Percentiles rank a stretch among this genome's conserved stretches.
Evolutionary conservation across 2,113 vertebrate species (phyloP).

Genomic region (Urocynchramus pylzowi): DNA sequence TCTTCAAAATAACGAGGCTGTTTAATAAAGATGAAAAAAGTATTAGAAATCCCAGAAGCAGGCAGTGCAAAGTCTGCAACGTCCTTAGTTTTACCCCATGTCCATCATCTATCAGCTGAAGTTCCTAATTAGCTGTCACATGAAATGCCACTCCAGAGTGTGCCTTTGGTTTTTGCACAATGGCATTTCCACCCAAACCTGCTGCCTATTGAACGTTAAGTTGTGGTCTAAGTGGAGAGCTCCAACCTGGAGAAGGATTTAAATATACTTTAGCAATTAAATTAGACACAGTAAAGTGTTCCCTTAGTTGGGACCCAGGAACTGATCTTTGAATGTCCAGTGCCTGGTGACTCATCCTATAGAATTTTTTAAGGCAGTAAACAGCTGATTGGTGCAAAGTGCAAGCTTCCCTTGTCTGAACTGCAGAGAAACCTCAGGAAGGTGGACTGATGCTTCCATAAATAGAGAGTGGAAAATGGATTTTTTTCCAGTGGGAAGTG

Average conservation of each 20-base stretch:
- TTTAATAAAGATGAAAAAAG: background rate
- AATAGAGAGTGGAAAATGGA: background rate
- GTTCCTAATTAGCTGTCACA: background rate
- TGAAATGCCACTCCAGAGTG: background rate
- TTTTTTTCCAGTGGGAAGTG: background rate
- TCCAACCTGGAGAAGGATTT: background rate
- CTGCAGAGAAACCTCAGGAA: background rate
- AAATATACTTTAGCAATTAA: background rate
- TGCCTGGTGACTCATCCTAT: background rate
- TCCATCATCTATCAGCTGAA: background rate
- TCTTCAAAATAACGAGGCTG: background rate
- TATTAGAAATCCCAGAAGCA: background rate
- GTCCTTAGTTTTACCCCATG: background rate
- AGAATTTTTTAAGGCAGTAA: background rate
- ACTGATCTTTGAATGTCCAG: background rate
- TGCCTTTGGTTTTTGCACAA: background rate
- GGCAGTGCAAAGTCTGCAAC: background rate
- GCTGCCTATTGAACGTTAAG: background rate
- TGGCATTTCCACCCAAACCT: background rate
- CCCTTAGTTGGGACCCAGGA: background rate
- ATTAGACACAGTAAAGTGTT: background rate
- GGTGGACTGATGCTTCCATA: background rate
- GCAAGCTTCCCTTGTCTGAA: background rate
- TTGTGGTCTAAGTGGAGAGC: background rate
- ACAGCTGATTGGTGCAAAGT: background rate